Evolutionary conservation across 2,113 vertebrate genomes (phyloP).

Genomic region (Malurus cyaneus): DNA sequence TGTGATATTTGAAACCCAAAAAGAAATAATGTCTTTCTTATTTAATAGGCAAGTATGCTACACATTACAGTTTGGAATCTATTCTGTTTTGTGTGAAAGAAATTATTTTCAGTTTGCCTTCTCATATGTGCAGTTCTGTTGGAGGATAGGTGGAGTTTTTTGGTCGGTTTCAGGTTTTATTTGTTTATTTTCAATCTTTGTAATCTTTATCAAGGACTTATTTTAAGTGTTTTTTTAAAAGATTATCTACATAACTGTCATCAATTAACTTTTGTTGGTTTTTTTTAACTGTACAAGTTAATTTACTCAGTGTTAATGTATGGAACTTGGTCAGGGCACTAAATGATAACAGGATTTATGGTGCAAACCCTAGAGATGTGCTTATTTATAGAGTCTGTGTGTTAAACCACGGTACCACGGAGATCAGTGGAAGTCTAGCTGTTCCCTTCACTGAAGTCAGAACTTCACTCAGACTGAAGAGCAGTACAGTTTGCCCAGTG

Average conservation of each 20-base stretch:
- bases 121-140: not conserved
- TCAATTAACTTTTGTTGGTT: not conserved
- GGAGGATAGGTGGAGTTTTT: fast-evolving
- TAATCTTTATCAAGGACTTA: not conserved
- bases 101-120: not conserved
- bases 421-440: not conserved
- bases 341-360: not conserved
- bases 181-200: not conserved
- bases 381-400: not conserved
- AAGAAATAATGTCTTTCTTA: not conserved
- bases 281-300: not conserved
- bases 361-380: not conserved
- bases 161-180: not conserved
- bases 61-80: not conserved
- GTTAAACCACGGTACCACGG: not conserved
- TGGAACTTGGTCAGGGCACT: not conserved
- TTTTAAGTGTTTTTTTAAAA: not conserved
- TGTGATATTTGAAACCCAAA: not conserved
- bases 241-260: not conserved
- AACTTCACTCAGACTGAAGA: not conserved
- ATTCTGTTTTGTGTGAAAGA: not conserved
- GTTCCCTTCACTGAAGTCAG: not conserved
- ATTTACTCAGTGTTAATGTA: not conserved
- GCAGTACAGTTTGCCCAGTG: not conserved
- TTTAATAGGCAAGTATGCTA: not conserved